phyloP scores from a whole-genome alignment of 1,140 invertebrate species.

The Cephus cinctus region DNA sequence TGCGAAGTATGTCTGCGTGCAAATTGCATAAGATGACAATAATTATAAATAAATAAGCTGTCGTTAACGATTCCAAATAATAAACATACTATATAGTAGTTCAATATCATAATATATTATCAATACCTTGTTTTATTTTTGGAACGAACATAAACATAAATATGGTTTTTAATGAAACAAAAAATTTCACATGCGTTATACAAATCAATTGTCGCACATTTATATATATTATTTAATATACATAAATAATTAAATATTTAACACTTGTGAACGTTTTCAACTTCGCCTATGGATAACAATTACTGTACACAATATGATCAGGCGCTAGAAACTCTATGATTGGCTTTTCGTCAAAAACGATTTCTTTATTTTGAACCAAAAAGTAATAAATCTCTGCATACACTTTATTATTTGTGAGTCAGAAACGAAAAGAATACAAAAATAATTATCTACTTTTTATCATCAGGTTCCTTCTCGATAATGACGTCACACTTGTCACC shows the following conservation, averaged over 20 bases:
- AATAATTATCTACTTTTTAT: too few species aligned
- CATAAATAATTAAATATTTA: background rate
- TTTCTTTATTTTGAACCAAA: background rate
- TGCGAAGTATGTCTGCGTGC: too few species aligned
- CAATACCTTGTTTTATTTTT: background rate
- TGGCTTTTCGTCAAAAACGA: background rate
- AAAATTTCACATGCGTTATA: background rate
- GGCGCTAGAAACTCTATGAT: too few species aligned
- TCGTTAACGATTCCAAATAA: too few species aligned
- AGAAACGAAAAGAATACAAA: too few species aligned
- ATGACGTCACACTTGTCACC: slow-evolving; percentile 23
- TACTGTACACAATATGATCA: background rate
- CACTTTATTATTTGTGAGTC: too few species aligned
- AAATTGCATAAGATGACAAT: too few species aligned
- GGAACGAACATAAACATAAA: background rate
- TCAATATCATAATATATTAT: background rate
- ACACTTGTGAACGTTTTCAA: background rate
- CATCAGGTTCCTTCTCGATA: slow-evolving; percentile 23
- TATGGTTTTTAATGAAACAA: background rate
- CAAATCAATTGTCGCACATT: background rate
- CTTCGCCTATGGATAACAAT: background rate
- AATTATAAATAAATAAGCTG: too few species aligned
- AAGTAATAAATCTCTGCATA: too few species aligned
- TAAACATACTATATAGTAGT: background rate
- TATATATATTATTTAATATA: background rate